A percentile compares a stretch with the other conserved stretches of the same genome.
phyloP scores from a whole-genome alignment of 1,140 invertebrate genomes.

The Hormaphis cornu region DNA sequence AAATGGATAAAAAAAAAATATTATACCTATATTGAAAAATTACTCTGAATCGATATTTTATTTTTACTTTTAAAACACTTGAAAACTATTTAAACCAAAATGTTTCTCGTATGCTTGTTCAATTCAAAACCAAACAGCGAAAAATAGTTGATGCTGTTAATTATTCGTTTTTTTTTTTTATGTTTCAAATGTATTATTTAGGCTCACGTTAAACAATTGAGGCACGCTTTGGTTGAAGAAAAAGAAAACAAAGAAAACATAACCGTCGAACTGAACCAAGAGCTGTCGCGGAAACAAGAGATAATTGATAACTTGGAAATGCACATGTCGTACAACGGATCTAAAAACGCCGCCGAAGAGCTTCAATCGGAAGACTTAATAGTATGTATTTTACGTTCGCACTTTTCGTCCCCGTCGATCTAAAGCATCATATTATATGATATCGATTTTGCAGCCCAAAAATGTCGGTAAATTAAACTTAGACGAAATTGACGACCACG shows the following conservation, averaged over 20 bases:
- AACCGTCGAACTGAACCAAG: slow-evolving; percentile 23
- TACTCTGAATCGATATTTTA: background rate
- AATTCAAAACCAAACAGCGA: background rate
- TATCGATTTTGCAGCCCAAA: background rate
- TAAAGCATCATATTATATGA: background rate
- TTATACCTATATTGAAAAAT: no score
- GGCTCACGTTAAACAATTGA: slow-evolving; percentile 27
- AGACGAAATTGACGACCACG: background rate
- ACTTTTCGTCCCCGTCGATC: background rate
- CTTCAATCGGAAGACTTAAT: background rate
- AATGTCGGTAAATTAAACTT: slow-evolving; percentile 15
- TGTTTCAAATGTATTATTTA: no score
- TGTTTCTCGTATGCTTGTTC: no score
- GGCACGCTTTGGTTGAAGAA: slow-evolving; percentile 25
- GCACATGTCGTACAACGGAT: slow-evolving; percentile 13
- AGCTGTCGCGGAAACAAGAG: slow-evolving; percentile 28
- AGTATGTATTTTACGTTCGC: background rate
- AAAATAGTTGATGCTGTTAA: background rate
- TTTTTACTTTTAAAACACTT: background rate
- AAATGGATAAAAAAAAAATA: no score
- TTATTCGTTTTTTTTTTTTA: background rate
- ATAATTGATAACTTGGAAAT: slow-evolving; percentile 28
- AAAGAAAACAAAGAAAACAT: slow-evolving; percentile 32
- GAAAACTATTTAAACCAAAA: background rate
- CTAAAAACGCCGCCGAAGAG: slow-evolving; percentile 30